Conservation (phyloP, 1,140 invertebrate genomes). For the Zaprionus ghesquierei region DNA sequence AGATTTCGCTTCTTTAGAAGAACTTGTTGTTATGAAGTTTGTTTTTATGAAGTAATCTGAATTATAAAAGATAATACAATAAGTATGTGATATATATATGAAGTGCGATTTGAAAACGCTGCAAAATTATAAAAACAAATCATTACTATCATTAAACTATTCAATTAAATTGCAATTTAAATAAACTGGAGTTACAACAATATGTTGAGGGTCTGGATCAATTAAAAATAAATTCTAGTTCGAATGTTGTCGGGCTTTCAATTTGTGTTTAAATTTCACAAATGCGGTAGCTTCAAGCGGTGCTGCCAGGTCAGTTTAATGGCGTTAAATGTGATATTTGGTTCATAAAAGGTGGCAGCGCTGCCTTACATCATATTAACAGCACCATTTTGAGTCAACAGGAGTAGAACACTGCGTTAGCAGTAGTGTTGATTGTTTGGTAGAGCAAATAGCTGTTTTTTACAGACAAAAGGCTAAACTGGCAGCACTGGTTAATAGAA, state of each 20-base stretch:
- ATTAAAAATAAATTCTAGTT: background rate
- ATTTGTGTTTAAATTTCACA: no score
- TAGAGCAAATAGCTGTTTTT: no score
- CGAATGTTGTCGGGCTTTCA: no score
- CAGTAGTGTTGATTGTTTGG: no score
- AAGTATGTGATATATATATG: conserved; percentile 77
- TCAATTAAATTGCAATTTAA: conserved; percentile 31
- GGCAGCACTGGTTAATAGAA: no score
- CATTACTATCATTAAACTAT: conserved; percentile 7
- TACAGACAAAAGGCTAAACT: no score
- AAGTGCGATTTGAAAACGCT: conserved; percentile 69
- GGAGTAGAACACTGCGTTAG: background rate
- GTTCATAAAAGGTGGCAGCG: no score
- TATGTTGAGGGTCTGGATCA: background rate
- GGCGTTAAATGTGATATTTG: no score
- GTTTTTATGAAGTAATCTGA: conserved; percentile 55
- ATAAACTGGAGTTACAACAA: conserved; percentile 9
- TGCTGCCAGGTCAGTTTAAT: no score
- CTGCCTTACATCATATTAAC: background rate
- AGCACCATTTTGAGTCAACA: background rate
- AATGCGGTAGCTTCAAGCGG: no score
- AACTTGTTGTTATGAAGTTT: conserved; percentile 52
- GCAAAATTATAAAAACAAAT: conserved; percentile 45
- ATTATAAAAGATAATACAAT: conserved; percentile 56
- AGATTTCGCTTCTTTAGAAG: conserved; percentile 68